Percentiles rank a stretch among this genome's conserved stretches.
Evolutionary conservation across 2,888 invertebrate species (phyloP).

Genomic region (Oxyteleia sp.): DNA sequence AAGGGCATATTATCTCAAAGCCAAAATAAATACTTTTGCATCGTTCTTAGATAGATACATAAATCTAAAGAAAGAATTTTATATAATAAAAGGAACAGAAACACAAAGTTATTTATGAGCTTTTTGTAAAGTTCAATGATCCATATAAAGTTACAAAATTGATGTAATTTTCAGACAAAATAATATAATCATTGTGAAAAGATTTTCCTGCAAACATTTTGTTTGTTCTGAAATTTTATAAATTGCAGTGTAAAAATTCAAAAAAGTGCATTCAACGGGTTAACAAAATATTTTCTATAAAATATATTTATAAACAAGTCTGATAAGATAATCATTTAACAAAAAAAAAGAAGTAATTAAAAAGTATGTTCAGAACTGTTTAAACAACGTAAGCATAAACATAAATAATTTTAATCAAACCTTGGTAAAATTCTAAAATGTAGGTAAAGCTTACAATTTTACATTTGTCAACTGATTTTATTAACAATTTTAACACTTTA

Average conservation of each 20-base stretch:
- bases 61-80: slow-evolving; percentile 12
- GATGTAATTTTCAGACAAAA: slow-evolving; percentile 13
- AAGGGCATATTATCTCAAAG: slow-evolving; percentile 19
- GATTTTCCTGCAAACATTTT: too few species aligned
- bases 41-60: slow-evolving; percentile 20
- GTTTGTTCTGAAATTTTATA: neutral
- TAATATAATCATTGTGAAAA: neutral
- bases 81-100: neutral
- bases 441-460: too few species aligned
- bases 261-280: too few species aligned
- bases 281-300: neutral
- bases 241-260: too few species aligned
- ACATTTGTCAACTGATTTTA: too few species aligned
- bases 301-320: neutral
- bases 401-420: too few species aligned
- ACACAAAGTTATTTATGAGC: slow-evolving; percentile 15
- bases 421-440: too few species aligned
- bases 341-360: too few species aligned
- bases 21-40: slow-evolving; percentile 34
- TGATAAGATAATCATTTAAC: too few species aligned
- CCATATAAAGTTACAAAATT: slow-evolving; percentile 20
- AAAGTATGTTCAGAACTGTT: too few species aligned
- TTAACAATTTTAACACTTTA: too few species aligned
- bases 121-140: slow-evolving; percentile 19
- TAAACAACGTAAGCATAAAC: too few species aligned